Conservation (phyloP, 2,888 invertebrate species). For the Tubiluchus corallicola region DNA sequence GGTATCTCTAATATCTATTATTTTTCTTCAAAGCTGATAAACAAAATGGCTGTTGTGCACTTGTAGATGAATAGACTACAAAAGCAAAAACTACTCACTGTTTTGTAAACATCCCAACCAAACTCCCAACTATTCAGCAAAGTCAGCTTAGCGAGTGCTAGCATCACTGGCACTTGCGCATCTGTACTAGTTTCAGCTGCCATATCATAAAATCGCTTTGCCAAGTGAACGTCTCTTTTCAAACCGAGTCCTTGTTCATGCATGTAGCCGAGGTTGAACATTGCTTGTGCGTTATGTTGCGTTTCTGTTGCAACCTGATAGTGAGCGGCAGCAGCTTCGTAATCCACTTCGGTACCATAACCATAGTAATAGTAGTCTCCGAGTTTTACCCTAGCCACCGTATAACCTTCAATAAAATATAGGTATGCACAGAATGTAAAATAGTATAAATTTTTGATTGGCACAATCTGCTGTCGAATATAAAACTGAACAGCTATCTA, state of each 20-base stretch:
- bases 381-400: conserved; percentile 53
- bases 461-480: background rate
- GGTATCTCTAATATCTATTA: too few relatives aligned
- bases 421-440: conserved; percentile 10
- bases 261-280: conserved; percentile 99
- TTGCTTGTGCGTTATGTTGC: conserved; percentile 89
- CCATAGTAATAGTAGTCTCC: conserved; percentile 99
- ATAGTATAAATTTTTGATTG: conserved; percentile 15
- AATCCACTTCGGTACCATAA: conserved; percentile 71
- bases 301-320: conserved; percentile 76
- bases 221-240: conserved; percentile 67
- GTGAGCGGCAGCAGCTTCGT: conserved; percentile 73
- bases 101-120: conserved; percentile 42
- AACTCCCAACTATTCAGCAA: conserved; percentile 51
- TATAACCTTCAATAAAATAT: conserved; percentile 32
- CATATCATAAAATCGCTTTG: conserved; percentile 90
- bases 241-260: conserved; percentile 92
- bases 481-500: too few relatives aligned
- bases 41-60: conserved; percentile 15
- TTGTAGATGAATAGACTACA: too few relatives aligned
- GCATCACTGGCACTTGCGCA: conserved; percentile 76
- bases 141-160: conserved; percentile 68
- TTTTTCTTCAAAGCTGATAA: background rate
- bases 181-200: conserved; percentile 81
- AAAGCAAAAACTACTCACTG: too few relatives aligned